These are phyloP conservation scores for Cyprinella venusta DNA, from an alignment of 2,797 vertebrate genomes.

Conservation along the genomic window DNA sequence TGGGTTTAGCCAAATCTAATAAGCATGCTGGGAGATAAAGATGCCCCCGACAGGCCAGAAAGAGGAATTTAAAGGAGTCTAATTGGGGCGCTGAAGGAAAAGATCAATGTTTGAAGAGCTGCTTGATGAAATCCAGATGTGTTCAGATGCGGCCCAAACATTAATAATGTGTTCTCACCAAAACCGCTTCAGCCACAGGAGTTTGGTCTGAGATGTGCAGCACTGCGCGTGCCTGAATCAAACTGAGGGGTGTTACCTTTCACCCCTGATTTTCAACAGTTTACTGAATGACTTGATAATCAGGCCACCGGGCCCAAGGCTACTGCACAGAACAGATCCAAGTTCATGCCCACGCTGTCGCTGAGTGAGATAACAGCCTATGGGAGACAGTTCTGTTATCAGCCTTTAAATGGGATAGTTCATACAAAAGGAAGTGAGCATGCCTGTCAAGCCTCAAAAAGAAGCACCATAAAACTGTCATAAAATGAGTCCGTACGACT, in stretches of 20 bases:
- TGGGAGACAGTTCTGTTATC: not conserved
- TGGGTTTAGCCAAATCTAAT: conserved; percentile 62
- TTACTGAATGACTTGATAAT: conserved; percentile 23
- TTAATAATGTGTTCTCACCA: conserved; percentile 77
- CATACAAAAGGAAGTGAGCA: not conserved
- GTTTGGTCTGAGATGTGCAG: conserved; percentile 47
- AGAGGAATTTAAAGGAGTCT: conserved; percentile 80
- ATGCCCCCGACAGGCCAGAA: conserved; percentile 60
- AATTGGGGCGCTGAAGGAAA: conserved; percentile 79
- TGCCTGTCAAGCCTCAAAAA: not conserved
- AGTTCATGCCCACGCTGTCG: not conserved
- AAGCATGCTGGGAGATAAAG: conserved; percentile 71
- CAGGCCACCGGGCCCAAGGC: not conserved
- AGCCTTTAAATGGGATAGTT: not conserved
- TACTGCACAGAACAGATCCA: conserved; percentile 5
- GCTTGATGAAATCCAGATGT: conserved; percentile 81
- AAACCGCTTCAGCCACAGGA: conserved; percentile 73
- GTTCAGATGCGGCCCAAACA: conserved; percentile 74
- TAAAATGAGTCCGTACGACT: not conserved
- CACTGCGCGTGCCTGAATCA: not conserved
- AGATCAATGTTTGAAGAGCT: conserved; percentile 80
- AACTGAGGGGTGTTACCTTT: conserved; percentile 4
- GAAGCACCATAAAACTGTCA: not conserved
- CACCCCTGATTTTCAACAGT: conserved; percentile 32
- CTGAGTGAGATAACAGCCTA: not conserved